Evolutionary conservation across 2,888 invertebrate genomes (phyloP).

Genomic region (Epistrophe grossulariae): DNA sequence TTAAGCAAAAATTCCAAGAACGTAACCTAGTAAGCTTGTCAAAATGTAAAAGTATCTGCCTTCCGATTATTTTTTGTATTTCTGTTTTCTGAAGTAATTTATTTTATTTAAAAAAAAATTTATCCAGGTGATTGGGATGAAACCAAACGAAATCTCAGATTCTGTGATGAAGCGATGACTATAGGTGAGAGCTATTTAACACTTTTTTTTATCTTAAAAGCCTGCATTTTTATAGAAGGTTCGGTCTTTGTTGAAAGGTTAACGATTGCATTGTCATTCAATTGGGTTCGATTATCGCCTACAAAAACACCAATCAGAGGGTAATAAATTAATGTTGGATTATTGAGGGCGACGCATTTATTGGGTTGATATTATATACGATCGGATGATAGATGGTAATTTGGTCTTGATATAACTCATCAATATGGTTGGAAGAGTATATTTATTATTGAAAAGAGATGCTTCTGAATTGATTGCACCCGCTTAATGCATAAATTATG

Average conservation of each 20-base stretch:
- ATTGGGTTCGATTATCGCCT: constrained; percentile 57
- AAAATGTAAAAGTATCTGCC: constrained; percentile 16
- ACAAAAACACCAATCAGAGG: constrained; percentile 58
- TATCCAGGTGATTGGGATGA: background rate
- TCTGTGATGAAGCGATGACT: background rate
- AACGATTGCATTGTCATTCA: constrained; percentile 63
- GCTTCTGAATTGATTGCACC: constrained; percentile 66
- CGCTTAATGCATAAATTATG: constrained; percentile 51
- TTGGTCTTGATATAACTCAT: constrained; percentile 38
- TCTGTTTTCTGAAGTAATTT: background rate
- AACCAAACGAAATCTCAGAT: background rate
- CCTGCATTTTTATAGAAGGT: constrained; percentile 25
- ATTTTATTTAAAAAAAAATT: background rate
- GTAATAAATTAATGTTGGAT: constrained; percentile 53
- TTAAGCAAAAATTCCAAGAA: constrained; percentile 46
- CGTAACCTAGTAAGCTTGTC: constrained; percentile 42
- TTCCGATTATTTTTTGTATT: background rate
- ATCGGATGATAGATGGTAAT: constrained; percentile 31
- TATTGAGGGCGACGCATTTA: constrained; percentile 42
- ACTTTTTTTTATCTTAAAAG: constrained; percentile 35
- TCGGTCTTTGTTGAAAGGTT: constrained; percentile 51
- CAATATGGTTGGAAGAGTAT: constrained; percentile 30
- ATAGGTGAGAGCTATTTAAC: constrained; percentile 37
- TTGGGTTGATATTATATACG: background rate
- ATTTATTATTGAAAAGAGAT: background rate